Evolutionary conservation across 1,140 invertebrate genomes (phyloP).

Genomic region (Branchinecta lynchi): DNA sequence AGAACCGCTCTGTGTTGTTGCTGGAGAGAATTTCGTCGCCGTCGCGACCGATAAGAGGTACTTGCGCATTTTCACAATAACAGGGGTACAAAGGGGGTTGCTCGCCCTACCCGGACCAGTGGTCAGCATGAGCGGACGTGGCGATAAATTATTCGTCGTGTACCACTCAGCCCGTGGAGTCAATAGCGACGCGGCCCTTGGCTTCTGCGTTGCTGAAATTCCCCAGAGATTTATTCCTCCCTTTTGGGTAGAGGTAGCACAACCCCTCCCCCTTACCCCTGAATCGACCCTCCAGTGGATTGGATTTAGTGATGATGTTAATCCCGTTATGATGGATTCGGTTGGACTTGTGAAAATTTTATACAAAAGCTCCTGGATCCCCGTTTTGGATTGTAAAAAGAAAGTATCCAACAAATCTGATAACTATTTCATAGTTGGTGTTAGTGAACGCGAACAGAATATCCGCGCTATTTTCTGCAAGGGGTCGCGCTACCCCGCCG

Average conservation of each 20-base stretch:
- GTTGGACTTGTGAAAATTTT: conserved; percentile 46
- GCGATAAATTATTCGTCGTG: conserved; percentile 52
- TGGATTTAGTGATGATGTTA: conserved; percentile 59
- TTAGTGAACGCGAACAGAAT: conserved; percentile 56
- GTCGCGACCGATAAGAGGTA: conserved; percentile 53
- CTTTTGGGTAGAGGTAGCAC: conserved; percentile 27
- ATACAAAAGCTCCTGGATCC: conserved; percentile 53
- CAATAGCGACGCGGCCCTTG: conserved; percentile 18
- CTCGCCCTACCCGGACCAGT: conserved; percentile 52
- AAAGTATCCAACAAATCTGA: conserved; percentile 55
- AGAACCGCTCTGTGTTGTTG: conserved; percentile 50
- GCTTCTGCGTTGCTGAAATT: not conserved
- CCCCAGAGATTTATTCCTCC: not conserved
- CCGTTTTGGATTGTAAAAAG: conserved; percentile 51
- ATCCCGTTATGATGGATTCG: conserved; percentile 42
- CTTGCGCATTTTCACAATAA: conserved; percentile 63
- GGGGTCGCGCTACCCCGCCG: conserved; percentile 66
- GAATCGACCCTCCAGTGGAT: conserved; percentile 56
- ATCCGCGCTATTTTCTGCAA: conserved; percentile 70
- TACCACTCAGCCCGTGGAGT: conserved; percentile 45
- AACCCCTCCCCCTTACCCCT: conserved; percentile 48
- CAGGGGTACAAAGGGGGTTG: conserved; percentile 68
- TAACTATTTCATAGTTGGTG: conserved; percentile 60
- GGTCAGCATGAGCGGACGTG: conserved; percentile 48
- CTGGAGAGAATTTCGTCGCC: conserved; percentile 56